Conservation (phyloP, 2,797 vertebrate species). For the Molossus alvarezi region DNA sequence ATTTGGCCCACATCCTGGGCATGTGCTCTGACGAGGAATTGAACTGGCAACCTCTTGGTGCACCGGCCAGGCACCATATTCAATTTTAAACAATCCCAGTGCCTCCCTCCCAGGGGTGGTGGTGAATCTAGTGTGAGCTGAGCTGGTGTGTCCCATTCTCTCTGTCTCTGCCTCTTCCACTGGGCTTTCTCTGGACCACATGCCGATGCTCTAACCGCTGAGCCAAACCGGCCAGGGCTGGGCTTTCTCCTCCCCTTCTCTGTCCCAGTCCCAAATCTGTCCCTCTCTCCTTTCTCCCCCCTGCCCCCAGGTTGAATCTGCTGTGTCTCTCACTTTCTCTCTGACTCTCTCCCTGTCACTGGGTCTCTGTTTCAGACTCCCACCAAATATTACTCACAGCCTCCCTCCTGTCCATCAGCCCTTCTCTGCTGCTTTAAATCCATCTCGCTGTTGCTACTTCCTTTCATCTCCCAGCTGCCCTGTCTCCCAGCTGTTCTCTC, state of each 20-base stretch:
- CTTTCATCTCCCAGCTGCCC: neutral
- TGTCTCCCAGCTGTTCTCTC: neutral
- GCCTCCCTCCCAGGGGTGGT: neutral
- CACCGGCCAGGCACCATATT: no score
- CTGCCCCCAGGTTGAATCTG: no score
- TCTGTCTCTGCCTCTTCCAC: neutral
- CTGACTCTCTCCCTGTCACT: neutral
- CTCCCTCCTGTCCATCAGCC: neutral
- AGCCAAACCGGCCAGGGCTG: no score
- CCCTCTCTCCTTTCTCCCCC: fast-evolving
- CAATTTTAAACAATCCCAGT: neutral
- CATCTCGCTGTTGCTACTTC: no score
- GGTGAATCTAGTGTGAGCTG: neutral
- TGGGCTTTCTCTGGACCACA: neutral
- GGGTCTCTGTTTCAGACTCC: neutral
- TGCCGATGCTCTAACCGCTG: no score
- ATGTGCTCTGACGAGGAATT: no score
- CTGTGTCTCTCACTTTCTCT: neutral
- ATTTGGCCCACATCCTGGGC: no score
- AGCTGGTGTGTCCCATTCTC: neutral
- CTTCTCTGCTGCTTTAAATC: neutral
- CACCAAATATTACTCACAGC: fast-evolving
- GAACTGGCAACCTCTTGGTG: no score
- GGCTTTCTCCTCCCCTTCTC: neutral
- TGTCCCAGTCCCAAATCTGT: neutral